Percentiles rank a stretch among this genome's conserved stretches.
Evolutionary conservation across 2,888 invertebrate genomes (phyloP).

Genomic region (Lasiommata megera): DNA sequence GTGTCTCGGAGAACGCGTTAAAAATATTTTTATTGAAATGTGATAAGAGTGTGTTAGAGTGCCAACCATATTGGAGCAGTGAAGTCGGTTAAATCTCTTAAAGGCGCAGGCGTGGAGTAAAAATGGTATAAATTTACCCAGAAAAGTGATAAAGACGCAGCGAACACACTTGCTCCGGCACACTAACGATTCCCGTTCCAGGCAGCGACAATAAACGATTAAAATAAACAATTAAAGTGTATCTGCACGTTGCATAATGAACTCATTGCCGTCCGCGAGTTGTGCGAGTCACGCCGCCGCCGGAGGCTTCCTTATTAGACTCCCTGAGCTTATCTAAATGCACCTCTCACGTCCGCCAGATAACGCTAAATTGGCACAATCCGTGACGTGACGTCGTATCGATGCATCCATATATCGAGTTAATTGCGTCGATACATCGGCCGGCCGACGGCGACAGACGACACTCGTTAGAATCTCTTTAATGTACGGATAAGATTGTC

Average conservation of each 20-base stretch:
- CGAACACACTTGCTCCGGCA: too few species aligned
- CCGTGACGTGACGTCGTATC: slow-evolving; percentile 37
- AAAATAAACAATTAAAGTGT: slow-evolving; percentile 3
- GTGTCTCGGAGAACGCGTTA: too few species aligned
- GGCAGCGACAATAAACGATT: neutral
- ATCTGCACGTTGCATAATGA: slow-evolving; percentile 24
- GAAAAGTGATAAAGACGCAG: too few species aligned
- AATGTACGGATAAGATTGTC: slow-evolving; percentile 30
- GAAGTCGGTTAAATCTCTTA: too few species aligned
- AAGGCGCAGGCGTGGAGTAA: too few species aligned
- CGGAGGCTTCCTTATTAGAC: slow-evolving; percentile 18
- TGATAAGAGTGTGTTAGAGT: too few species aligned
- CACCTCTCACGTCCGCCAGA: slow-evolving; percentile 50
- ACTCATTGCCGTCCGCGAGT: slow-evolving; percentile 25
- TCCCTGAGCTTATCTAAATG: slow-evolving; percentile 45
- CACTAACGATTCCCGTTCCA: neutral
- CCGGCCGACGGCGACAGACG: slow-evolving; percentile 5
- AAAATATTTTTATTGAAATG: too few species aligned
- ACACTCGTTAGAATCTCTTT: slow-evolving; percentile 20
- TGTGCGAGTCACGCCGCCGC: slow-evolving; percentile 13
- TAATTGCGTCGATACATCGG: slow-evolving; percentile 45
- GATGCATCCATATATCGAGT: slow-evolving; percentile 39
- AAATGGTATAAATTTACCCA: too few species aligned
- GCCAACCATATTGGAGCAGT: too few species aligned
- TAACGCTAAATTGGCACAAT: slow-evolving; percentile 47